Conservation (phyloP, 2,888 invertebrate species). For the Brachylomia viminalis region DNA sequence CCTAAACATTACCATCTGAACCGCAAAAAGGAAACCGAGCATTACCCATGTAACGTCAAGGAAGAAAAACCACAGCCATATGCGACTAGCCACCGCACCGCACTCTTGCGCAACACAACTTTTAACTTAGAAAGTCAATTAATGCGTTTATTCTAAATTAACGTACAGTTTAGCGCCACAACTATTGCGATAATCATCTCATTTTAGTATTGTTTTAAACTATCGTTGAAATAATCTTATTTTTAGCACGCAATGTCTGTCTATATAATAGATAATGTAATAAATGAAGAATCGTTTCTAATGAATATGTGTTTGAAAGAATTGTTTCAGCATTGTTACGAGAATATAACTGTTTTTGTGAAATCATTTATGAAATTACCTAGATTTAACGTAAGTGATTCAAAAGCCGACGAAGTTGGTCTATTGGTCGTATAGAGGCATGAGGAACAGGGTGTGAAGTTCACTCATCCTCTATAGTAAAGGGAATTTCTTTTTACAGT, state of each 20-base stretch:
- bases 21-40: constrained; percentile 21
- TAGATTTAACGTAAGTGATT: constrained; percentile 14
- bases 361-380: constrained; percentile 43
- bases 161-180: constrained; percentile 49
- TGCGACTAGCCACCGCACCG: constrained; percentile 8
- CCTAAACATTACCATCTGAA: background rate
- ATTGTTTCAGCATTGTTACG: constrained; percentile 53
- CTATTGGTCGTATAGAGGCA: too few relatives aligned
- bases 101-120: constrained; percentile 50
- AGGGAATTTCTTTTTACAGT: background rate
- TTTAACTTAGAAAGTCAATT: constrained; percentile 64
- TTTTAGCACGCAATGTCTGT: constrained; percentile 56
- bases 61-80: constrained; percentile 36
- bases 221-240: constrained; percentile 62
- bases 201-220: constrained; percentile 60
- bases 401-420: background rate
- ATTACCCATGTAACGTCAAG: constrained; percentile 16
- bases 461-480: too few relatives aligned
- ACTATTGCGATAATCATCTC: constrained; percentile 58
- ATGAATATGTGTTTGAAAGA: constrained; percentile 45
- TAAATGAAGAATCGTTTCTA: constrained; percentile 41
- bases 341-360: constrained; percentile 27
- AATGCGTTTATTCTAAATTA: constrained; percentile 44
- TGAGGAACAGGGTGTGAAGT: too few relatives aligned
- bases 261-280: constrained; percentile 32